Evolutionary conservation across 2,797 vertebrate species (phyloP), one percentile per base, ranked within the genome.

Genomic region (Oreonectes daqikongensis): DNA sequence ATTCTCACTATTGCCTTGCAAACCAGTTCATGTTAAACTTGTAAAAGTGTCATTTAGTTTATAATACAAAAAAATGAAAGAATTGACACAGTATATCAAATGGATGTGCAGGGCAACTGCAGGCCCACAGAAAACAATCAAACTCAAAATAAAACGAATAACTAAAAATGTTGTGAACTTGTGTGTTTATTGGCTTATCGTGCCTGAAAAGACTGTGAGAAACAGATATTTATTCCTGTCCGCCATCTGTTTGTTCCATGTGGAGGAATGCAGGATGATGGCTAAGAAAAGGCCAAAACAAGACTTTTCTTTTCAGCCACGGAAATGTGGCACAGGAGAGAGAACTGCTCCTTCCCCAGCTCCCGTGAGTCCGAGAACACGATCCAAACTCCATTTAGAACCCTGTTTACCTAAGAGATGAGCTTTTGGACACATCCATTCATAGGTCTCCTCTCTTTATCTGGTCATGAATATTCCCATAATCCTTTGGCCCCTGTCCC

Each of bases 391-490:
- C 93, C 89, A 94, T 95, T 96, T 94, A 93, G 80, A 77, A 64
- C 81, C 17, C 35, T 95, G 94, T 98, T 97, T 96, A 95, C 95
- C 88, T 92, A 96, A 95, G 93, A 95, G 96, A 97, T 98, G 94
- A 98, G 92, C 93, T 88, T 88, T 89, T 93, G 94, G 94, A 95
- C 92, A 94, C 91, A 92, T 91, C 90, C 90, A 94, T 93, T 96
- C 93, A 93, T 91, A 92, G 89, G 89, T 74, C 87, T 87, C 86
- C 84, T 85, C 88, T 92, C 94, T 94, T 95, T 95, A 95, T 94
- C 92, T 92, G 87, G 90, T 93, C 94, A 96, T 97, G 95, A 97
- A 96, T 96, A 97, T 96, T 96, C 94, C 93, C 91, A 95, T 96
- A 97, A 98, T 96, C 96, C 93, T 87, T 89, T 93, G 90, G 90